A percentile compares a stretch with the other conserved stretches of the same genome.
These are phyloP conservation scores for Gymnorhina tibicen DNA, from an alignment of 2,113 vertebrate species.

Conservation along the genomic window DNA sequence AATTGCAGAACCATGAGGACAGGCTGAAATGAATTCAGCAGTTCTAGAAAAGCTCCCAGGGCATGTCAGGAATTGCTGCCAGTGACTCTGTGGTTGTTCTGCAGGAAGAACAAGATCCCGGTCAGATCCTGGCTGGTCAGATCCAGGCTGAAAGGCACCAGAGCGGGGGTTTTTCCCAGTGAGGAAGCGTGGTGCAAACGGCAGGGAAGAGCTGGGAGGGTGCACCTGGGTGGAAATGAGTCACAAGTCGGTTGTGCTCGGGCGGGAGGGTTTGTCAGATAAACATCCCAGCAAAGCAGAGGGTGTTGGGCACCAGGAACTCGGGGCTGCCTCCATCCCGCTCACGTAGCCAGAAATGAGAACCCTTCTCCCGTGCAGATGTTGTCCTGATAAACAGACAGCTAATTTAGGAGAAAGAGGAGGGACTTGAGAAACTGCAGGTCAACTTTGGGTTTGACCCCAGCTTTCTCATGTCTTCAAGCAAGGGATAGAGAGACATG, in stretches of 20 bases:
- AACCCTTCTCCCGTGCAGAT: background rate
- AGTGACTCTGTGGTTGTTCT: background rate
- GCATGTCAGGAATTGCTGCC: background rate
- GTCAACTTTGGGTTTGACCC: background rate
- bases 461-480: background rate
- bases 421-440: background rate
- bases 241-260: background rate
- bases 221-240: background rate
- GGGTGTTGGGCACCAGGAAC: background rate
- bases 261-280: background rate
- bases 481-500: accelerated
- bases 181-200: background rate
- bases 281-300: background rate
- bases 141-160: background rate
- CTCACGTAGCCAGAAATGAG: background rate
- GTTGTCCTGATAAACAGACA: background rate
- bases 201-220: background rate
- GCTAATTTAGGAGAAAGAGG: background rate
- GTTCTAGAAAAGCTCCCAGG: background rate
- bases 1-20: background rate
- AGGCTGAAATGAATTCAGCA: background rate
- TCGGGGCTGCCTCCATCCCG: background rate
- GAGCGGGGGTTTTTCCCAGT: background rate
- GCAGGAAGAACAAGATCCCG: background rate
- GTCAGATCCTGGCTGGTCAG: background rate